These are phyloP conservation scores for Papilio demoleus DNA, from an alignment of 2,888 invertebrate genomes.

Conservation along the genomic window DNA sequence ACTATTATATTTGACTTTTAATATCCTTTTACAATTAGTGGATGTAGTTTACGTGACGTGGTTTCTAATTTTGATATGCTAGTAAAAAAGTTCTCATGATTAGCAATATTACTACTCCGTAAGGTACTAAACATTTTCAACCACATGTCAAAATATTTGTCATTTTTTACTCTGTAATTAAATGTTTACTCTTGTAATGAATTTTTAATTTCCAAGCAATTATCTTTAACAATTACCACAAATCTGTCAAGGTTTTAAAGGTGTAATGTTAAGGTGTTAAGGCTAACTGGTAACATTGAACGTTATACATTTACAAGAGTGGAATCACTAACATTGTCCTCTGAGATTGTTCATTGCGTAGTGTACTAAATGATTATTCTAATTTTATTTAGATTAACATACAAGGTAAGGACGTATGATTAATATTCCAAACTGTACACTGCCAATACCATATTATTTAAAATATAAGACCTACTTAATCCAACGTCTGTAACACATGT, in stretches of 20 bases:
- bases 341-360: conserved; percentile 16
- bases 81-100: not conserved
- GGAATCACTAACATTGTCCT: conserved; percentile 11
- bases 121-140: not conserved
- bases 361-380: not conserved
- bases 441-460: not conserved
- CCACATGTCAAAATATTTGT: no score
- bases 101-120: conserved; percentile 12
- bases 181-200: not conserved
- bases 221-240: conserved; percentile 19
- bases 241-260: conserved; percentile 28
- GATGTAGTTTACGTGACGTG: not conserved
- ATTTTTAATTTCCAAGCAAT: conserved; percentile 17
- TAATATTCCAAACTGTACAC: not conserved
- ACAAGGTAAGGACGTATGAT: not conserved
- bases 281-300: conserved; percentile 35
- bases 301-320: conserved; percentile 6
- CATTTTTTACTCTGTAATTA: not conserved
- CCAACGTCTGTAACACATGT: not conserved
- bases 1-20: not conserved
- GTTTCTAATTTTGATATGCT: not conserved
- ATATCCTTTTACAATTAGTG: not conserved
- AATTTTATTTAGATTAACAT: not conserved
- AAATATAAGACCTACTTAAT: not conserved
- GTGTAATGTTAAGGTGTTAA: conserved; percentile 39